Evolutionary conservation across 2,797 vertebrate species (phyloP), one percentile per base, ranked within the genome.

Genomic region (Hoplostethus atlanticus): DNA sequence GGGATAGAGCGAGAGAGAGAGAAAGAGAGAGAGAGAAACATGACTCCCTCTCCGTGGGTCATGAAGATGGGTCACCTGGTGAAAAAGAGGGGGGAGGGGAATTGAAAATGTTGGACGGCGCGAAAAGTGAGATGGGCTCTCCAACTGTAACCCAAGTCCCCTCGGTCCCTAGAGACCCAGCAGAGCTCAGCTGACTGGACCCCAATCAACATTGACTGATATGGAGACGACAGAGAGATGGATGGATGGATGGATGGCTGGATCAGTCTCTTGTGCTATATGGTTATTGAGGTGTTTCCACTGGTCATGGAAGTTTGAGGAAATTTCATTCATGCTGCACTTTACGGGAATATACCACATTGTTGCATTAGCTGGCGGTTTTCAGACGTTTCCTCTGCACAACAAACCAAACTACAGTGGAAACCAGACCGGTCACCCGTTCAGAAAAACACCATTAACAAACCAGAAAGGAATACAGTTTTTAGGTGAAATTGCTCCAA

Each of bases 61-160:
- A 92, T 90, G 85, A 88, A 88, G 89, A 92, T 89, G 91, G 87
- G 87, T 93, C 91, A 92, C 91, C 92, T 92, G 91, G 88, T 85
- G 80, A 85, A 88, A 91, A 62, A 64, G 83, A 68, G 21, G 83
- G 87, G 87, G 84, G 81, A 65, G 71, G 86, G 84, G 81, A 70
- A 77, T 64, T 88, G 90, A 92, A 93, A 93, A 92, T 84, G 85
- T 79, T 91, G 88, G 90, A 91, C 84, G 80, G 71, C 58, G 76
- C 83, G 90, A 93, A 95, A 95, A 95, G 78, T 91, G 93, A 95
- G 94, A 93, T 73, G 87, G 89, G 86, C 89, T 89, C 85, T 90
- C 82, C 77, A 81, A 93, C 76, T 90, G 95, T 93, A 95, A 95
- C 93, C 86, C 58, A 93, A 95, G 89, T 90, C 88, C 65, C 65